These are phyloP conservation scores for Ganaspis brasiliensis DNA, from an alignment of 2,888 invertebrate genomes.

Conservation along the genomic window DNA sequence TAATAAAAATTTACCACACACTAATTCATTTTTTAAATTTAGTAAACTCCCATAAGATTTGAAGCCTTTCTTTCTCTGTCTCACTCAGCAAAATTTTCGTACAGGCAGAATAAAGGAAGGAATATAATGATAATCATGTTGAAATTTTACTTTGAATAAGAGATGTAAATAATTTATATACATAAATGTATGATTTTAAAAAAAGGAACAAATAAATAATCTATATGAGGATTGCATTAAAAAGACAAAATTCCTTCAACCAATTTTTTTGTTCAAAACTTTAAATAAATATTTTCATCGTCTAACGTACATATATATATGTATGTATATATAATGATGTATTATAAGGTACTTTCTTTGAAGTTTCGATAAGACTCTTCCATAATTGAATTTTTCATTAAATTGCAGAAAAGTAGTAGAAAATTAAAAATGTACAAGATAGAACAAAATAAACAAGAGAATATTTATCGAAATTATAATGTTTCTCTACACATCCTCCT, in stretches of 20 bases:
- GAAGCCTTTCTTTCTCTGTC: too few relatives aligned
- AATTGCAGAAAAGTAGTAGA: slow-evolving; percentile 61
- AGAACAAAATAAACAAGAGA: slow-evolving; percentile 30
- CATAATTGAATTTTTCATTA: slow-evolving; percentile 53
- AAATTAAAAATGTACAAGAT: slow-evolving; percentile 51
- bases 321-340: slow-evolving; percentile 58
- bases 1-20: too few relatives aligned
- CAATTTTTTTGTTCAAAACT: slow-evolving; percentile 75
- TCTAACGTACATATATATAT: slow-evolving; percentile 72
- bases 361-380: slow-evolving; percentile 69
- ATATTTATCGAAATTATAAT: slow-evolving; percentile 12
- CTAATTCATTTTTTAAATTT: too few relatives aligned
- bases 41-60: too few relatives aligned
- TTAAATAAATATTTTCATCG: slow-evolving; percentile 76
- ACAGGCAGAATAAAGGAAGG: too few relatives aligned
- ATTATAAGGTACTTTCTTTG: slow-evolving; percentile 74
- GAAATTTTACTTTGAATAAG: too few relatives aligned
- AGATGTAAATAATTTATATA: too few relatives aligned
- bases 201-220: too few relatives aligned
- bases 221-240: not conserved
- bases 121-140: too few relatives aligned
- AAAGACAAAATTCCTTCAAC: slow-evolving; percentile 58
- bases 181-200: too few relatives aligned
- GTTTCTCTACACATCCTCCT: slow-evolving; percentile 14
- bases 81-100: too few relatives aligned